These are phyloP conservation scores for Cataglyphis albicans DNA, from an alignment of 2,888 invertebrate genomes.

Conservation along the genomic window DNA sequence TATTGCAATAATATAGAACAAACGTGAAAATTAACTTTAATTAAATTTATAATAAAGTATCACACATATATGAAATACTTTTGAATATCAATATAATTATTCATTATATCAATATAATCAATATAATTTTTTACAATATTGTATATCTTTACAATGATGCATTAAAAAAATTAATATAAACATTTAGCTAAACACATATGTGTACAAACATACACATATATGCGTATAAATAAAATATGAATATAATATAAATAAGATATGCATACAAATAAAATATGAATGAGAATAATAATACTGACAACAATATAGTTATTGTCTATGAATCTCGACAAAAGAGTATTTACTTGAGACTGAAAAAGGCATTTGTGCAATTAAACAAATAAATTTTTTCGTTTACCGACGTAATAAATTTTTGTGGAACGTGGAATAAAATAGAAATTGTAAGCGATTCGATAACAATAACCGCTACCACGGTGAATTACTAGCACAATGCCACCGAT, in stretches of 20 bases:
- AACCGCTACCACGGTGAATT: constrained; percentile 9
- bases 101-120: neutral
- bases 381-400: constrained; percentile 21
- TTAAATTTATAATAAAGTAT: neutral
- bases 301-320: neutral
- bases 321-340: neutral
- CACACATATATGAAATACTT: neutral
- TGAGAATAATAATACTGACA: neutral
- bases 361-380: neutral
- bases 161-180: constrained; percentile 4
- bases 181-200: neutral
- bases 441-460: constrained; percentile 54
- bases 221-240: neutral
- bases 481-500: constrained; percentile 48
- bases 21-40: constrained; percentile 10
- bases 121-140: neutral
- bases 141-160: neutral
- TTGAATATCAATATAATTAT: neutral
- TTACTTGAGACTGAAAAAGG: neutral
- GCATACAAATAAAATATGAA: neutral
- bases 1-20: constrained; percentile 6
- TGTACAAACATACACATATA: neutral
- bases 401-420: constrained; percentile 38
- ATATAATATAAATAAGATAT: neutral
- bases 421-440: constrained; percentile 52